These are phyloP conservation scores for Siniperca chuatsi DNA, from an alignment of 2,113 vertebrate species.

Conservation along the genomic window DNA sequence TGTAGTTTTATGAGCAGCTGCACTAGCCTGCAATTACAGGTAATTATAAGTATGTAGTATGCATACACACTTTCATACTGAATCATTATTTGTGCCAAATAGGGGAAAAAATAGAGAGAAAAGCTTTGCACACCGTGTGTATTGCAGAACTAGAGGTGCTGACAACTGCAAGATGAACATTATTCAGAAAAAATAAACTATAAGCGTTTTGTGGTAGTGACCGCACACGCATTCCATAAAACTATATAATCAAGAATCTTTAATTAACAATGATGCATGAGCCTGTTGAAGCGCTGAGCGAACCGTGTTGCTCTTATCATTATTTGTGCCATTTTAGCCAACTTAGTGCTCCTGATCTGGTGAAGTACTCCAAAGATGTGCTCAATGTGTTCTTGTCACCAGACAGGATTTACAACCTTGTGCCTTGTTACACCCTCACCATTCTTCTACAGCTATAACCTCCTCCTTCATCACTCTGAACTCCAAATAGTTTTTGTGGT, in stretches of 20 bases:
- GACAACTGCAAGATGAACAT: background rate
- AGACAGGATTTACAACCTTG: background rate
- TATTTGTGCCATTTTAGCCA: background rate
- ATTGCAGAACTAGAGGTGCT: background rate
- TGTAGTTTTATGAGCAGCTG: constrained; percentile 12
- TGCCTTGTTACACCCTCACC: background rate
- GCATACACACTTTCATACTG: background rate
- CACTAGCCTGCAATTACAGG: constrained; percentile 1
- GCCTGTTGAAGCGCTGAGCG: background rate
- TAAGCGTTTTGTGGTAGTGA: background rate
- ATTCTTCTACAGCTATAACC: background rate
- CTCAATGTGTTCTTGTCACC: too few relatives aligned
- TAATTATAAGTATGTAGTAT: constrained; percentile 9
- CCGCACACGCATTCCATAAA: background rate
- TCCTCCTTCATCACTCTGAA: constrained; percentile 14
- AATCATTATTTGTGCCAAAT: background rate
- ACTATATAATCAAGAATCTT: background rate
- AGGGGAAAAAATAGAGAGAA: background rate
- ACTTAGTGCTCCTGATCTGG: background rate
- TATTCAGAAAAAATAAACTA: background rate
- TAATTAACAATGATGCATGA: background rate
- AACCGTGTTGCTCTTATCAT: background rate
- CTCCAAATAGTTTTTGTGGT: background rate
- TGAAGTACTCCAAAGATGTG: background rate
- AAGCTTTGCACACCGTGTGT: too few relatives aligned